Conservation (phyloP, 2,113 vertebrate genomes). For the Syngnathus typhle region DNA sequence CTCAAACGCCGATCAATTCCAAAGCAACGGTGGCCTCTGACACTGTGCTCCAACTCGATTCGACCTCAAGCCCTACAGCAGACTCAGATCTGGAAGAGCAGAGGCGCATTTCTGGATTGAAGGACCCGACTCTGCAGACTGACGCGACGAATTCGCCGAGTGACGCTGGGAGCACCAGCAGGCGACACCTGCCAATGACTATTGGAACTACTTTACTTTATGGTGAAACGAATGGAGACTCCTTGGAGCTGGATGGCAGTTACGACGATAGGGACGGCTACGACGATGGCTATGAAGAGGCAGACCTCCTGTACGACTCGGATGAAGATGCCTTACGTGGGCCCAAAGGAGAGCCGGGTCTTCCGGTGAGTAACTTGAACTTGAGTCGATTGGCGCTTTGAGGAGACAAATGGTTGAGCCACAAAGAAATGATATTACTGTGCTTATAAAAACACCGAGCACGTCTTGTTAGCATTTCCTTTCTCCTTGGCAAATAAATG, state of each 20-base stretch:
- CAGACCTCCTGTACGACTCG: slow-evolving; percentile 76
- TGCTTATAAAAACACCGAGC: not conserved
- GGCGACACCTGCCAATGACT: slow-evolving; percentile 51
- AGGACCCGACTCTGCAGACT: slow-evolving; percentile 19
- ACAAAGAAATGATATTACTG: slow-evolving; percentile 40
- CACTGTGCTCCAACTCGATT: slow-evolving; percentile 17
- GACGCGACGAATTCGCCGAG: slow-evolving; percentile 17
- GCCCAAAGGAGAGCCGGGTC: slow-evolving; percentile 89
- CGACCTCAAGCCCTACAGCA: slow-evolving; percentile 31
- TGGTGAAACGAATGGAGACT: slow-evolving; percentile 65
- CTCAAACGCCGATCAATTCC: slow-evolving; percentile 17
- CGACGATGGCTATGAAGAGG: slow-evolving; percentile 82
- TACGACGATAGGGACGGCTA: slow-evolving; percentile 77
- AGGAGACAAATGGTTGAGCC: slow-evolving; percentile 4
- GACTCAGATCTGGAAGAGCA: slow-evolving; percentile 27
- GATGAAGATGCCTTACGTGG: slow-evolving; percentile 74
- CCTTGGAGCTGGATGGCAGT: slow-evolving; percentile 64
- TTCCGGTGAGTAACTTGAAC: slow-evolving; percentile 77
- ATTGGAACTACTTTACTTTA: slow-evolving; percentile 70
- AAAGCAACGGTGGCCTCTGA: slow-evolving; percentile 23
- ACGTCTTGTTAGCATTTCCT: too few species aligned
- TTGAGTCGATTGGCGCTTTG: slow-evolving; percentile 5
- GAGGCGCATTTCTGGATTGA: slow-evolving; percentile 31
- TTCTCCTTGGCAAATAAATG: too few species aligned
- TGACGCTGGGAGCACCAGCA: not conserved